Evolutionary conservation across 2,113 vertebrate genomes (phyloP).

Genomic region (Prunella fulvescens): DNA sequence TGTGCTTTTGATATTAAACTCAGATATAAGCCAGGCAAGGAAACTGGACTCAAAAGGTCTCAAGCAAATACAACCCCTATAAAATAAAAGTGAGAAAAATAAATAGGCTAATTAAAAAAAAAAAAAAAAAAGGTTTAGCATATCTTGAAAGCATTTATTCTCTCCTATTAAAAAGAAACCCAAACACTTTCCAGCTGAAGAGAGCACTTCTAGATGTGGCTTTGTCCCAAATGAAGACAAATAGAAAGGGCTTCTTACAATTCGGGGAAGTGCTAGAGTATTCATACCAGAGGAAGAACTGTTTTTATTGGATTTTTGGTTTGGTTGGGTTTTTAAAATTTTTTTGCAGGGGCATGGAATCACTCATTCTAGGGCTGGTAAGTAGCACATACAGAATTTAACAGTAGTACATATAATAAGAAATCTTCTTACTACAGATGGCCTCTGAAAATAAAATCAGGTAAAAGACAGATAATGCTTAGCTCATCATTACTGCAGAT

Average conservation of each 20-base stretch:
- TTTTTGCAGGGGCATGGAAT: neutral
- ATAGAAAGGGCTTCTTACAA: slow-evolving; percentile 58
- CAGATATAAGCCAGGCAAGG: slow-evolving; percentile 7
- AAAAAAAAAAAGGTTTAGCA: neutral
- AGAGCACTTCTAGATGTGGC: neutral
- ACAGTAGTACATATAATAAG: neutral
- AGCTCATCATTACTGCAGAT: neutral
- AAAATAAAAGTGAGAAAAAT: neutral
- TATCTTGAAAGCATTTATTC: slow-evolving; percentile 1
- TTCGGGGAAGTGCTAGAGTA: slow-evolving; percentile 32
- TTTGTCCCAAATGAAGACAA: slow-evolving; percentile 55
- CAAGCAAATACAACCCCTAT: neutral
- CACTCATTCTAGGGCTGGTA: neutral
- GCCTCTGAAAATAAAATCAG: neutral
- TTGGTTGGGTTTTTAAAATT: neutral
- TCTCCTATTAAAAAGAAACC: neutral
- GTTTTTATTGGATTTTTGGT: neutral
- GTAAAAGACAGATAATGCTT: neutral
- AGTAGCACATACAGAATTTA: neutral
- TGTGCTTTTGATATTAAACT: slow-evolving; percentile 53
- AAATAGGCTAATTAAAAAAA: neutral
- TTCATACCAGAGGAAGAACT: slow-evolving; percentile 47
- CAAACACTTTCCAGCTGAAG: slow-evolving; percentile 36
- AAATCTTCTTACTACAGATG: neutral
- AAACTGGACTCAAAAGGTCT: neutral